Percentiles rank a stretch among this genome's conserved stretches.
phyloP scores from a whole-genome alignment of 1,140 invertebrate genomes.

The Penaeus chinensis region DNA sequence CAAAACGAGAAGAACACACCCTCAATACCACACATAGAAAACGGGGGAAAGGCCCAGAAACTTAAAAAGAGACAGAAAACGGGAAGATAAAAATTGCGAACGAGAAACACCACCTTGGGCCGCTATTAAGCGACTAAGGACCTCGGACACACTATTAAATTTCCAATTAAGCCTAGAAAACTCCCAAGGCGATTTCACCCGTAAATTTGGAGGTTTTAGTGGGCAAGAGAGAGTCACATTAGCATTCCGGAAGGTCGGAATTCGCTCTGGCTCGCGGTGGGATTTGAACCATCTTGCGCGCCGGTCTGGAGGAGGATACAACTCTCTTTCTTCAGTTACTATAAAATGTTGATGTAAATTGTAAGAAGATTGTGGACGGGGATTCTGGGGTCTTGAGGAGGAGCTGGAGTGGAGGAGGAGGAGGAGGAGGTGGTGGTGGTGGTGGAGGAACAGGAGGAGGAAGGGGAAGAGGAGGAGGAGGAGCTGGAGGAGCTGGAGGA shows the following conservation, averaged over 20 bases:
- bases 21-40: not conserved
- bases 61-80: conserved; percentile 24
- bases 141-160: conserved; percentile 61
- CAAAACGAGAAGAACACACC: too few relatives aligned
- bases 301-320: conserved; percentile 27
- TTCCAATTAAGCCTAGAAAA: conserved; percentile 61
- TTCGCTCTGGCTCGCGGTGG: not conserved
- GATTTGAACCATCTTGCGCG: conserved; percentile 22
- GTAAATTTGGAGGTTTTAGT: conserved; percentile 61
- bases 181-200: conserved; percentile 62
- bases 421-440: not conserved
- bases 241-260: conserved; percentile 38
- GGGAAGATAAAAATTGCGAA: conserved; percentile 40
- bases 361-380: conserved; percentile 62
- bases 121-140: conserved; percentile 60
- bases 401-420: conserved; percentile 26
- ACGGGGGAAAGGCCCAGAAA: conserved; percentile 4
- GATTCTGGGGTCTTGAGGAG: conserved; percentile 43
- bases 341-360: conserved; percentile 62
- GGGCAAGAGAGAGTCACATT: conserved; percentile 41
- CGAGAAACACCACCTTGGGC: conserved; percentile 43
- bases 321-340: conserved; percentile 54
- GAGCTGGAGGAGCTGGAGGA: not conserved
- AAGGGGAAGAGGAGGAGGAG: not conserved
- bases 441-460: not conserved